A percentile compares a stretch with the other conserved stretches of the same genome.
These are phyloP conservation scores for Hydrotaea cyrtoneurina DNA, from an alignment of 2,888 invertebrate species.

Conservation along the genomic window DNA sequence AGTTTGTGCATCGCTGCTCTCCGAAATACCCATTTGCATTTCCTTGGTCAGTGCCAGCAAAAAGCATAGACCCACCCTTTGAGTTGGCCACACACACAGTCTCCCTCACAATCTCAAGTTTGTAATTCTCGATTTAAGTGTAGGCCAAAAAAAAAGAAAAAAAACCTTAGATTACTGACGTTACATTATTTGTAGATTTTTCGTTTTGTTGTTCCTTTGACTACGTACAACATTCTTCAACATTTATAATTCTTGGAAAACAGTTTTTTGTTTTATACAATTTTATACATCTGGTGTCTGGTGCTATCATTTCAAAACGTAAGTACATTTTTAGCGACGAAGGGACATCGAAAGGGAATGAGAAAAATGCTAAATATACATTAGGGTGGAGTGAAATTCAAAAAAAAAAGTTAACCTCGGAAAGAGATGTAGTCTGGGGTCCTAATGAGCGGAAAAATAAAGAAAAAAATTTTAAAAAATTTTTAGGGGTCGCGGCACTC, in stretches of 20 bases:
- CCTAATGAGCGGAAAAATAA: too few relatives aligned
- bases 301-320: conserved; percentile 38
- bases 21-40: too few relatives aligned
- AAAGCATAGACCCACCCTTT: too few relatives aligned
- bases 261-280: conserved; percentile 16
- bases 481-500: too few relatives aligned
- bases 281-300: conserved; percentile 58
- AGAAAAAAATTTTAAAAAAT: too few relatives aligned
- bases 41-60: too few relatives aligned
- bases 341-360: not conserved
- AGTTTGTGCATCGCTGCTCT: too few relatives aligned
- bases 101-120: not conserved
- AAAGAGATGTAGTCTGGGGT: too few relatives aligned
- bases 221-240: conserved; percentile 31
- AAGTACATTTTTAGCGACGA: not conserved
- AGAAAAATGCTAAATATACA: not conserved
- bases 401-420: too few relatives aligned
- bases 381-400: too few relatives aligned
- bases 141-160: too few relatives aligned
- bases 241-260: conserved; percentile 25
- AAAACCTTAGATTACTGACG: not conserved
- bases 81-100: too few relatives aligned
- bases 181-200: not conserved
- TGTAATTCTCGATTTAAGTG: not conserved
- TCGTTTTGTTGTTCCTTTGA: not conserved